Conservation (phyloP, 2,113 vertebrate genomes). For the Stegostoma tigrinum region DNA sequence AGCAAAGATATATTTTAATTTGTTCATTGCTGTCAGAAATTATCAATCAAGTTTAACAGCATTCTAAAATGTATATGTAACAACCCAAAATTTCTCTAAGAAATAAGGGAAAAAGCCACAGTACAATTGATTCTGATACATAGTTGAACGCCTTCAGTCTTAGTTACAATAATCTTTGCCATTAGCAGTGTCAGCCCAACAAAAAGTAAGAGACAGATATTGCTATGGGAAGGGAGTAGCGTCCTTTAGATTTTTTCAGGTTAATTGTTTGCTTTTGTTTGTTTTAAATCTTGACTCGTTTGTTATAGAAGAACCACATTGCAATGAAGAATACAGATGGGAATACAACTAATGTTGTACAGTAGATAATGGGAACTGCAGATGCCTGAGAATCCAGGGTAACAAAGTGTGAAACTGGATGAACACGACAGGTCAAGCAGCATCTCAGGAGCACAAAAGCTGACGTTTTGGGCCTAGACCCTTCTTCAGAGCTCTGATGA, state of each 20-base stretch:
- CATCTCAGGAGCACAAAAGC: no score
- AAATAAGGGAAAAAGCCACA: not conserved
- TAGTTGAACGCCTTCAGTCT: not conserved
- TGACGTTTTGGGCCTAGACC: no score
- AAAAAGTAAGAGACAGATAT: not conserved
- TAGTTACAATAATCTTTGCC: not conserved
- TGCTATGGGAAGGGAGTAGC: not conserved
- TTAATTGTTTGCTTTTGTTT: not conserved
- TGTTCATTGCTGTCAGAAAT: no score
- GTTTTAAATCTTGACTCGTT: not conserved
- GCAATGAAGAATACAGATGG: not conserved
- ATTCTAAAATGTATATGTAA: not conserved
- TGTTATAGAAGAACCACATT: not conserved
- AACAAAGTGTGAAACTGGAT: no score
- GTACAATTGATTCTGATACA: not conserved
- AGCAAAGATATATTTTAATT: not conserved
- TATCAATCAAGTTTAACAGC: not conserved
- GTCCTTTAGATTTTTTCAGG: not conserved
- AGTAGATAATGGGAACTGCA: no score
- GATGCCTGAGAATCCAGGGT: no score
- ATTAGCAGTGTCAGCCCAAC: not conserved
- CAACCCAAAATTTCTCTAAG: not conserved
- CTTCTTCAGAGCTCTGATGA: no score
- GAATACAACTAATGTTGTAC: not conserved
- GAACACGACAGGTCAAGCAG: no score